These are phyloP conservation scores for Poecilia latipinna DNA, from an alignment of 2,113 vertebrate species.

Conservation along the genomic window DNA sequence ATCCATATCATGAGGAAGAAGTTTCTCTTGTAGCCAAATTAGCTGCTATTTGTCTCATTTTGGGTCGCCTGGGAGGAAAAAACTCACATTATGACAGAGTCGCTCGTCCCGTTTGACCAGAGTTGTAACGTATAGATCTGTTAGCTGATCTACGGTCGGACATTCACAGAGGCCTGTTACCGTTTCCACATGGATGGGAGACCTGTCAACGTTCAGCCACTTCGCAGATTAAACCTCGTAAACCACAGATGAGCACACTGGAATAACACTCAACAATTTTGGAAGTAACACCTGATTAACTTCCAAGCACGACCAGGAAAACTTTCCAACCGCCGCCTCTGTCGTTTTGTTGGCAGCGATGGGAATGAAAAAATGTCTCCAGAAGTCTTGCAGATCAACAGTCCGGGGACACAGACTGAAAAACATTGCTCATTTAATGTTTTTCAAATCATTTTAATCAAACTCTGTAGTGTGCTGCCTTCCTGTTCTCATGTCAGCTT, in stretches of 20 bases:
- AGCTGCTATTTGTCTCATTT: background rate
- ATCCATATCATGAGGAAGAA: background rate
- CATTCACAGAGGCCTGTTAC: background rate
- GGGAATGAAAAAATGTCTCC: background rate
- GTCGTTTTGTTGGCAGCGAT: conserved; percentile 27
- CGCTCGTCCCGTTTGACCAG: background rate
- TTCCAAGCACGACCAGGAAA: conserved; percentile 14
- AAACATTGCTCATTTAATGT: no score
- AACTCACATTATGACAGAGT: background rate
- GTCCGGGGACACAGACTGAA: background rate
- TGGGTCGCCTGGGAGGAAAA: background rate
- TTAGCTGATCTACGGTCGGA: background rate
- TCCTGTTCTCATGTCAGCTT: background rate
- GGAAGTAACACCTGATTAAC: conserved; percentile 14
- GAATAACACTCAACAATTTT: conserved; percentile 10
- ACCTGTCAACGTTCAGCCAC: background rate
- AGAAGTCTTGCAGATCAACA: background rate
- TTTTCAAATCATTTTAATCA: background rate
- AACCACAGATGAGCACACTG: background rate
- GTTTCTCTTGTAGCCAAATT: background rate
- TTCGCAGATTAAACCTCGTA: background rate
- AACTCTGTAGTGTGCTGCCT: background rate
- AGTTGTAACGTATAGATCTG: background rate
- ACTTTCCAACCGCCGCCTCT: conserved; percentile 4
- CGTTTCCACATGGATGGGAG: conserved; percentile 5